Conservation (phyloP, 2,888 invertebrate species). For the Pyrochroa serraticornis region DNA sequence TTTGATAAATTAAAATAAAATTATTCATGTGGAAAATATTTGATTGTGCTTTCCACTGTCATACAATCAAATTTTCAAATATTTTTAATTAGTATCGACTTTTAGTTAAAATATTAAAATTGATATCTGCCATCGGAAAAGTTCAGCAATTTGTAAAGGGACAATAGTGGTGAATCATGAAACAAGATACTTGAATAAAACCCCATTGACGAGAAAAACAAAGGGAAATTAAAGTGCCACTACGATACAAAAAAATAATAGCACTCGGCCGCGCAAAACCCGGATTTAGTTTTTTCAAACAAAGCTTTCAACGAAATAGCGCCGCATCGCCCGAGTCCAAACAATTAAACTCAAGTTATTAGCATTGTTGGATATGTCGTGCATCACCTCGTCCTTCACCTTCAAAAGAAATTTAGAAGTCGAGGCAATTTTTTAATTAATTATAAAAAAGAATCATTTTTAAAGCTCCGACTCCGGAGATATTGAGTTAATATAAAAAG, state of each 20-base stretch:
- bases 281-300: constrained; percentile 16
- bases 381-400: too few relatives aligned
- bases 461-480: too few relatives aligned
- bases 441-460: too few relatives aligned
- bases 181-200: not conserved
- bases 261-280: constrained; percentile 16
- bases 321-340: constrained; percentile 7
- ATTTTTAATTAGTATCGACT: too few relatives aligned
- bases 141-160: constrained; percentile 9
- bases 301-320: constrained; percentile 11
- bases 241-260: not conserved
- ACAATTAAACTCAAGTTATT: constrained; percentile 11
- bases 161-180: constrained; percentile 11
- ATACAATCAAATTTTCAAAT: constrained; percentile 17
- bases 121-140: not conserved
- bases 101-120: not conserved
- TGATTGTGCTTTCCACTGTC: constrained; percentile 17
- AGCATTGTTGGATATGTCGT: not conserved
- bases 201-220: constrained; percentile 15
- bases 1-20: not conserved
- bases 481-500: too few relatives aligned
- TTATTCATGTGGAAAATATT: not conserved
- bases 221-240: constrained; percentile 20
- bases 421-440: too few relatives aligned
- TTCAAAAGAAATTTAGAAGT: too few relatives aligned